phyloP scores from a whole-genome alignment of 1,140 invertebrate species.

The Drosophila paulistorum region DNA sequence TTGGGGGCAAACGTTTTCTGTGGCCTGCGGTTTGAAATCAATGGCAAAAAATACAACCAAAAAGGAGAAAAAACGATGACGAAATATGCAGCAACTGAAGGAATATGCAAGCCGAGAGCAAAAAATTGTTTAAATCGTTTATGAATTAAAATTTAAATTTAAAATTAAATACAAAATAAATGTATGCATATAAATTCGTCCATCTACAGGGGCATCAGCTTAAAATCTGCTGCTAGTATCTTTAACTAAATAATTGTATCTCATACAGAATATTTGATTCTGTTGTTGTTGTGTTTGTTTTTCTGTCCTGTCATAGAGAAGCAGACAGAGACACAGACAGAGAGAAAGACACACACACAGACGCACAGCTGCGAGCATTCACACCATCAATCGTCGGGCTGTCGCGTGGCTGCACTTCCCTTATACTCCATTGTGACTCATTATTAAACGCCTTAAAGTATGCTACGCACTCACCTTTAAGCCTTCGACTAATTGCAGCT shows the following conservation, averaged over 20 bases:
- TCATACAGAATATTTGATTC: background rate
- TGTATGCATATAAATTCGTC: too few species aligned
- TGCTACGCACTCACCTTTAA: constrained; percentile 63
- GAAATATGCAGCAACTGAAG: background rate
- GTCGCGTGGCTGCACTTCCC: constrained; percentile 39
- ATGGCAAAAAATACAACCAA: background rate
- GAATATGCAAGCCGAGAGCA: background rate
- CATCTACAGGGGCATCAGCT: background rate
- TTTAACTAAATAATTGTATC: background rate
- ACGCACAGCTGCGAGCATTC: constrained; percentile 58
- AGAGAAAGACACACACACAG: constrained; percentile 10
- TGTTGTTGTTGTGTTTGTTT: background rate
- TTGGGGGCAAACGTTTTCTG: constrained; percentile 29
- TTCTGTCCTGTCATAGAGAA: background rate
- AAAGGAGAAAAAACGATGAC: too few species aligned
- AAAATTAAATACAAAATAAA: background rate
- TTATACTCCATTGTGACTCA: constrained; percentile 1
- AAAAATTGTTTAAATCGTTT: background rate
- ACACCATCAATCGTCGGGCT: constrained; percentile 59
- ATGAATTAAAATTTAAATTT: background rate
- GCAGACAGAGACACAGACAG: constrained; percentile 2
- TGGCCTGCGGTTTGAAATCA: constrained; percentile 16
- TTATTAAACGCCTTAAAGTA: constrained; percentile 38
- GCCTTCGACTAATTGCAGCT: constrained; percentile 74
- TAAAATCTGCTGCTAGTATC: background rate